These are phyloP conservation scores for Dendrolimus pini DNA, from an alignment of 2,888 invertebrate species.

Conservation along the genomic window DNA sequence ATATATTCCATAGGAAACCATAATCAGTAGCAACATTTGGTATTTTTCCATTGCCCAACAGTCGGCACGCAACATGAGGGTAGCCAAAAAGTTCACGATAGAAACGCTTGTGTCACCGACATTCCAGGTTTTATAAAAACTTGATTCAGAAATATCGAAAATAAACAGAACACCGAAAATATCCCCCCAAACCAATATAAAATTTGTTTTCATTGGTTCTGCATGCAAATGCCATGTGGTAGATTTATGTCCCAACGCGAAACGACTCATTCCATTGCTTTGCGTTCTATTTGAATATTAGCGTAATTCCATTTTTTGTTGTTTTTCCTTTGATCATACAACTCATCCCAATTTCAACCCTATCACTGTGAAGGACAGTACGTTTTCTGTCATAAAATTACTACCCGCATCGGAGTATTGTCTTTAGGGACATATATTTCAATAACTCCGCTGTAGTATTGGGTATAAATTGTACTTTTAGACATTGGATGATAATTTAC, in stretches of 20 bases:
- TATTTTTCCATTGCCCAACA: too few relatives aligned
- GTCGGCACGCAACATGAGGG: too few relatives aligned
- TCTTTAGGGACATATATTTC: slow-evolving; percentile 70
- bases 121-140: too few relatives aligned
- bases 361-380: slow-evolving; percentile 30
- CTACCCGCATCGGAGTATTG: slow-evolving; percentile 39
- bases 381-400: slow-evolving; percentile 28
- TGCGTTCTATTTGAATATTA: slow-evolving; percentile 57
- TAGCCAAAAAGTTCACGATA: too few relatives aligned
- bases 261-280: slow-evolving; percentile 59
- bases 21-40: too few relatives aligned
- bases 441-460: slow-evolving; percentile 60
- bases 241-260: slow-evolving; percentile 59
- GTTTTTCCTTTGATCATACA: slow-evolving; percentile 34
- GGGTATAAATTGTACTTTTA: slow-evolving; percentile 67
- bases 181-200: slow-evolving; percentile 20
- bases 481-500: slow-evolving; percentile 62
- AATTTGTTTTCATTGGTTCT: slow-evolving; percentile 31
- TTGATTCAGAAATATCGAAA: too few relatives aligned
- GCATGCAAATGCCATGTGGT: slow-evolving; percentile 56
- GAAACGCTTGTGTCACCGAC: too few relatives aligned
- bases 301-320: slow-evolving; percentile 51
- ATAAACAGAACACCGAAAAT: too few relatives aligned
- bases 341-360: slow-evolving; percentile 27
- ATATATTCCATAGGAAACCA: too few relatives aligned